Evolutionary conservation across 2,113 vertebrate genomes (phyloP).

Genomic region (Sinocyclocheilus rhinocerous): DNA sequence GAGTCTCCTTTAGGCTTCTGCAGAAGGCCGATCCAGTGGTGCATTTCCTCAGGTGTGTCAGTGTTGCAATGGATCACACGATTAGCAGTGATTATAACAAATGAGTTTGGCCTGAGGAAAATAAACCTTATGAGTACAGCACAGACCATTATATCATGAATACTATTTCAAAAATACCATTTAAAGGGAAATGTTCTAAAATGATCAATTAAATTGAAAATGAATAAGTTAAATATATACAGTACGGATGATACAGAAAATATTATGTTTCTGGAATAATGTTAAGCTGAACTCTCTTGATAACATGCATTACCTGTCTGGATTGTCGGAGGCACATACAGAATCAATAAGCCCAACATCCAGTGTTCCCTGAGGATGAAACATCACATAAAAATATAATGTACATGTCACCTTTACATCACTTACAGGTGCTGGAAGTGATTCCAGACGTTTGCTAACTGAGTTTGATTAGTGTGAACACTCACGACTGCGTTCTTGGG

Average conservation of each 20-base stretch:
- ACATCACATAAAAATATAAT: slow-evolving; percentile 29
- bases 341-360: slow-evolving; percentile 92
- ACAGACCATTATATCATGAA: neutral
- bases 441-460: neutral
- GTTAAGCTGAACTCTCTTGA: neutral
- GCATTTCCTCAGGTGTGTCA: slow-evolving; percentile 91
- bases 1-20: slow-evolving; percentile 91
- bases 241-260: neutral
- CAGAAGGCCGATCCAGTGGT: slow-evolving; percentile 92
- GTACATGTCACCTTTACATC: neutral
- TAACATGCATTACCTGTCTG: slow-evolving; percentile 81
- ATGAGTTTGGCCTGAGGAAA: slow-evolving; percentile 86
- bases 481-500: slow-evolving; percentile 93
- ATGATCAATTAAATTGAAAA: neutral
- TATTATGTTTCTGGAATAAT: neutral
- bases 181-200: neutral
- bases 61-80: slow-evolving; percentile 93
- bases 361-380: slow-evolving; percentile 81
- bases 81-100: slow-evolving; percentile 93
- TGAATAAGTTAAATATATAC: no score
- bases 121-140: neutral
- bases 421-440: neutral
- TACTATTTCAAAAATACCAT: neutral
- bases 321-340: slow-evolving; percentile 91
- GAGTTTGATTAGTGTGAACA: slow-evolving; percentile 30